Base-by-base conservation (phyloP, 1,140 invertebrate genomes). In the Anastrepha obliqua region DNA sequence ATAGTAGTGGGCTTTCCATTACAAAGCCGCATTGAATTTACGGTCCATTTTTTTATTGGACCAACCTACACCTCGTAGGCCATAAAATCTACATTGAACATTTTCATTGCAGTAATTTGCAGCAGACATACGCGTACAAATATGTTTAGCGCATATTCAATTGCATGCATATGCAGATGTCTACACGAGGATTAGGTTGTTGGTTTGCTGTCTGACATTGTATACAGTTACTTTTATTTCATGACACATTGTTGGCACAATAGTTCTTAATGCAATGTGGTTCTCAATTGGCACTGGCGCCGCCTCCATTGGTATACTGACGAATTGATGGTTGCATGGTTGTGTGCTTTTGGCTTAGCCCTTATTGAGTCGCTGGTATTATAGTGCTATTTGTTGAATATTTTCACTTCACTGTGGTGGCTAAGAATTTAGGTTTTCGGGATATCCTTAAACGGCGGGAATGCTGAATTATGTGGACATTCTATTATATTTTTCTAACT, bases 31-130 rank as follows among this genome's bases (percentile, higher is more conserved):
- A 44, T 74, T 44, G 67, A 47, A 74, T 74, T 74, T n/a, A 74
- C 67, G 0, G 42, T 15, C 29, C 17, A 17, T 55, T 55, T 55
- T 55, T 55, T 74, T 74, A 17, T 74, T 74, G 67, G 67, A 74
- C 6, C 2, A 65, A 20, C 42, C 42, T 42, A 74, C 67, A 74
- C 67, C 42, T 74, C 39, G 42, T 44, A 74, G 15, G 15, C 67
- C 11, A 74, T 47, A 74, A 65, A 74, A 74, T 74, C 13, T 74
- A 47, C 29, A 74, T 5, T 74, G 67, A 17, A 8, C 15, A 74
- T 74, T n/a, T 74, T 15, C 15, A 74, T 74, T 74, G 42, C 67
- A 74, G 67, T 42, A 7, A 74, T 62, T 62, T 62, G 60, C 15
- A 11, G 51, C 51, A 8, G 6, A 55, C 29, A 29, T 29, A 29